These are phyloP conservation scores for Ennomos erosarius DNA, from an alignment of 2,888 invertebrate species.

Conservation along the genomic window DNA sequence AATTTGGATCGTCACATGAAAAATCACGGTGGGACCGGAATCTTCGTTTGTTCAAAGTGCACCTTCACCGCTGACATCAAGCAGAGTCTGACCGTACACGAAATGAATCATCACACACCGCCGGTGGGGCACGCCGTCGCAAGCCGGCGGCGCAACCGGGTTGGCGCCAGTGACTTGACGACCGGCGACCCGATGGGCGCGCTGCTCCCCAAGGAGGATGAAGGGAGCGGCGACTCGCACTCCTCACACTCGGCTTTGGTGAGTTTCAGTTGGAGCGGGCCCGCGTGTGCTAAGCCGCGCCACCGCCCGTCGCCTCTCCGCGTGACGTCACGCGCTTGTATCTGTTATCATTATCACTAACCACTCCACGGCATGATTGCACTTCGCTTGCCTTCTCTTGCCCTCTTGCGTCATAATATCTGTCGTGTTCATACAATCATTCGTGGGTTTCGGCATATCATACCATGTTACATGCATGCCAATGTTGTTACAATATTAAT, in stretches of 20 bases:
- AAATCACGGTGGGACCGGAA: conserved; percentile 95
- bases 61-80: conserved; percentile 96
- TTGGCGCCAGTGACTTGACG: conserved; percentile 88
- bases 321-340: conserved; percentile 70
- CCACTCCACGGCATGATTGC: conserved; percentile 47
- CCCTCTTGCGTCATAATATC: conserved; percentile 59
- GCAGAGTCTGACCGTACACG: conserved; percentile 95
- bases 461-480: conserved; percentile 15
- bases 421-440: conserved; percentile 23
- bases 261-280: conserved; percentile 55
- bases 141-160: conserved; percentile 88
- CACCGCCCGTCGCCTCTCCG: conserved; percentile 54
- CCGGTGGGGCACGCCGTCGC: conserved; percentile 88
- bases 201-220: conserved; percentile 75
- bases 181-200: conserved; percentile 57
- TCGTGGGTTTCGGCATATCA: conserved; percentile 3
- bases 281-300: conserved; percentile 57
- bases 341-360: conserved; percentile 59
- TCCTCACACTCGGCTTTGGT: conserved; percentile 77
- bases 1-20: conserved; percentile 97
- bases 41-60: conserved; percentile 93
- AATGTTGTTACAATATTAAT: conserved; percentile 2
- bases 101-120: conserved; percentile 95
- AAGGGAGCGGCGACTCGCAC: conserved; percentile 80
- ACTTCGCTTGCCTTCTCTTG: conserved; percentile 58